Evolutionary conservation across 30 jellyfish, hydroid and myxozoan genomes (phyloP).

Genomic region (Rhopilema esculentum): DNA sequence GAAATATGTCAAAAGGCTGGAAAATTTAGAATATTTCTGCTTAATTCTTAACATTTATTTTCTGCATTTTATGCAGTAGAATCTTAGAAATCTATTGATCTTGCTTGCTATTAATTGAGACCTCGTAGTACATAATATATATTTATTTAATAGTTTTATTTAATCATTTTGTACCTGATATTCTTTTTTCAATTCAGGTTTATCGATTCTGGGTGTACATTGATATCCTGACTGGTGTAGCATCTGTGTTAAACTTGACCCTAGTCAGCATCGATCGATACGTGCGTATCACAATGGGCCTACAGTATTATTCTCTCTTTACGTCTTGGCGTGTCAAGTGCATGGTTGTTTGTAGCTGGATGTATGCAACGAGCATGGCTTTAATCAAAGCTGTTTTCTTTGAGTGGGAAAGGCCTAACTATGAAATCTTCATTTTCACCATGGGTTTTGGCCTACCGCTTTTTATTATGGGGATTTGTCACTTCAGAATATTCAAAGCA

Average conservation of each 20-base stretch:
- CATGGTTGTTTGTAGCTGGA: conserved; percentile 49
- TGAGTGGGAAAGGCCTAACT: conserved; percentile 63
- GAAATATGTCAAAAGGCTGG: too few species aligned
- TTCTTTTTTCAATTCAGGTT: conserved; percentile 3
- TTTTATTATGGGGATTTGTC: conserved; percentile 47
- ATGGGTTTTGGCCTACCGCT: conserved; percentile 73
- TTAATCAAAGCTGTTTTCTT: conserved; percentile 50
- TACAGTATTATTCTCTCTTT: conserved; percentile 35
- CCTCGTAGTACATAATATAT: too few species aligned
- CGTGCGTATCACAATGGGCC: conserved; percentile 56
- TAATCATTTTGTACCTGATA: neutral
- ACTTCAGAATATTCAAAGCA: conserved; percentile 38
- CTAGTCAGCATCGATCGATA: conserved; percentile 77
- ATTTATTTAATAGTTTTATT: too few species aligned
- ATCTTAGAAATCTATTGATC: too few species aligned
- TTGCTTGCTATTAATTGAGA: too few species aligned
- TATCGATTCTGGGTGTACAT: conserved; percentile 69
- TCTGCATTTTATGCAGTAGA: too few species aligned
- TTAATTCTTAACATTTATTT: too few species aligned
- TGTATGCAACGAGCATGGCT: conserved; percentile 50
- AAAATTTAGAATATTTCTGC: too few species aligned
- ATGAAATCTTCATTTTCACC: conserved; percentile 55
- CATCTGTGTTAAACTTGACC: conserved; percentile 81
- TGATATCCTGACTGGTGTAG: conserved; percentile 77
- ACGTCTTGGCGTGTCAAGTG: conserved; percentile 53